Conservation (phyloP, 2,888 invertebrate species). For the Tenthredo scrophulariae region DNA sequence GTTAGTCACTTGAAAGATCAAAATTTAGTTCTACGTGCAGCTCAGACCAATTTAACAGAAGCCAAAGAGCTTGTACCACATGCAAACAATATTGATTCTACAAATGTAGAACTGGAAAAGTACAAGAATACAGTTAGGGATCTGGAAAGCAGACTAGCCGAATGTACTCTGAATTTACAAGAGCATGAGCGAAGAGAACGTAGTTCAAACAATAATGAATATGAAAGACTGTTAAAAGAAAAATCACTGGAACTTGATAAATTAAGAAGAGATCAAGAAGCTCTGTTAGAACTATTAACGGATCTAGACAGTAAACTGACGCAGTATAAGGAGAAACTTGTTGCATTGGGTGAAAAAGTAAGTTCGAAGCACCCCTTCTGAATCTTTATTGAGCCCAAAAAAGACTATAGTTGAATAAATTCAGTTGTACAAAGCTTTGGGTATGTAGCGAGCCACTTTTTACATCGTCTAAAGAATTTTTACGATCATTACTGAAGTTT, state of each 20-base stretch:
- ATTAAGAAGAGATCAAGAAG: constrained; percentile 94
- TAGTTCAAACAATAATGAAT: constrained; percentile 60
- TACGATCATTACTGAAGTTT: constrained; percentile 8
- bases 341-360: constrained; percentile 81
- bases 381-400: background rate
- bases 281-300: constrained; percentile 91
- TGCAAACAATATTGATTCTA: constrained; percentile 59
- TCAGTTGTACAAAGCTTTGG: background rate
- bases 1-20: constrained; percentile 91
- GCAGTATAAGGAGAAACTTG: constrained; percentile 82
- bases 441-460: background rate
- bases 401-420: background rate
- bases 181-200: constrained; percentile 75
- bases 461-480: background rate
- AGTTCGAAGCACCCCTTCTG: constrained; percentile 1
- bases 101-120: constrained; percentile 67
- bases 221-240: constrained; percentile 73
- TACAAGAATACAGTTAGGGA: constrained; percentile 66
- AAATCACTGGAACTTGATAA: constrained; percentile 81
- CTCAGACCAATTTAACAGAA: constrained; percentile 69
- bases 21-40: constrained; percentile 91
- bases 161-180: constrained; percentile 61
- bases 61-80: constrained; percentile 29
- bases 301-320: constrained; percentile 90
- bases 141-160: constrained; percentile 68